phyloP scores from a whole-genome alignment of 2,797 vertebrate genomes.

The Paedocypris micromegethes region DNA sequence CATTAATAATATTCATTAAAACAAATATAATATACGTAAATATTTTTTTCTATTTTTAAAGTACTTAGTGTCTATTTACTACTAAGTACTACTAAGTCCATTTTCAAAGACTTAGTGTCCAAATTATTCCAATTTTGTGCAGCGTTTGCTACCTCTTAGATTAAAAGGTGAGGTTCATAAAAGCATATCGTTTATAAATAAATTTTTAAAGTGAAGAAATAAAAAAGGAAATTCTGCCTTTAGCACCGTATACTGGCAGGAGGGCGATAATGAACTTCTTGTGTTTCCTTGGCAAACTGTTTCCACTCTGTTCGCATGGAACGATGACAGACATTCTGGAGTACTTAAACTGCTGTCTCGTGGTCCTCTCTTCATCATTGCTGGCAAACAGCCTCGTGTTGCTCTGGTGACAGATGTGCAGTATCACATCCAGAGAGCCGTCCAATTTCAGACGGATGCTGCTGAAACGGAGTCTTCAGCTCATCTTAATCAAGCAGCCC shows the following conservation, averaged over 20 bases:
- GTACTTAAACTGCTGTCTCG: slow-evolving; percentile 59
- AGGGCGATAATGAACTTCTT: slow-evolving; percentile 71
- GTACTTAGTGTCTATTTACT: no score
- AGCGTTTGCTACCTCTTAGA: no score
- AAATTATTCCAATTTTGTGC: no score
- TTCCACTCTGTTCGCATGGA: slow-evolving; percentile 53
- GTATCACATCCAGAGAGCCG: slow-evolving; percentile 59
- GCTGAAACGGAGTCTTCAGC: slow-evolving; percentile 26
- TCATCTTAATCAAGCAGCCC: no score
- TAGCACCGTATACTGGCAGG: slow-evolving; percentile 37
- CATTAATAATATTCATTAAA: slow-evolving; percentile 10
- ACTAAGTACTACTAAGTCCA: no score
- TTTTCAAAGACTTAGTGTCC: no score
- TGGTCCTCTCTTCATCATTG: slow-evolving; percentile 46
- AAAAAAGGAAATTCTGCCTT: not conserved
- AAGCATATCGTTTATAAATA: no score
- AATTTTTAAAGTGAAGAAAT: no score
- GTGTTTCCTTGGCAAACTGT: slow-evolving; percentile 60
- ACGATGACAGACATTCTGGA: slow-evolving; percentile 63
- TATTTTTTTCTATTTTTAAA: no score
- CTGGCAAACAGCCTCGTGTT: slow-evolving; percentile 54
- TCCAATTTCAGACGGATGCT: slow-evolving; percentile 32
- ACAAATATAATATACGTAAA: not conserved
- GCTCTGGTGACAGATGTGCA: slow-evolving; percentile 60
- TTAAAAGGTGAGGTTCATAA: no score